Base-by-base conservation (phyloP, 2,888 invertebrate genomes). In the Ganaspis brasiliensis region DNA sequence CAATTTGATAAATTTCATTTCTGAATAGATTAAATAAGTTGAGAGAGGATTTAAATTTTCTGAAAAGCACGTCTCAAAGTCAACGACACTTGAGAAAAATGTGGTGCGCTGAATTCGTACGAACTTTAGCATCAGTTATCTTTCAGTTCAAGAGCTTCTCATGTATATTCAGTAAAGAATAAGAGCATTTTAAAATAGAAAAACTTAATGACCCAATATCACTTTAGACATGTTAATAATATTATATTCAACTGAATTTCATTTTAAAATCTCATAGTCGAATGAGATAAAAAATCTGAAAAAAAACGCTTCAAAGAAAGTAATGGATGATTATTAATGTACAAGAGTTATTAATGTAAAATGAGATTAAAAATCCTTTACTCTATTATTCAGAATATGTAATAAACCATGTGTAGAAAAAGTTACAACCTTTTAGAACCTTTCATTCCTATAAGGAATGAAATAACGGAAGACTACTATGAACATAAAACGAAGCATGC, bases 51-150 rank as follows among this genome's bases (percentile, higher is more conserved):
- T 52, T 52, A 52, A 52, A 52, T 16, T 16, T 52, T 19, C 52
- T 52, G 52, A n/a, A 52, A 52, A 52, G 52, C 19, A 52, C 52
- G 52, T 52, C 52, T 52, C 52, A 52, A 52, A 52, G 52, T 52
- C 52, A 52, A 52, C 52, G 52, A 52, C 52, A 52, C 52, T 52
- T 52, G 52, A 52, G 52, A 52, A 52, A 52, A 52, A 52, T 52
- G 52, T 52, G 52, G 52, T 52, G 52, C 52, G 19, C 52, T 52
- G 52, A 52, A 52, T 52, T 19, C 52, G 19, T 52, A 52, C 52
- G 52, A 52, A 49, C 49, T 49, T 49, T 49, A 52, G 52, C 52
- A 52, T 52, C 52, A 52, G 52, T 52, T 52, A 52, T 52, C 52
- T 52, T 52, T 52, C 16, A 52, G 52, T 52, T 52, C 52, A 52